Conservation (phyloP, 2,888 invertebrate species). For the Notodonta dromedarius region DNA sequence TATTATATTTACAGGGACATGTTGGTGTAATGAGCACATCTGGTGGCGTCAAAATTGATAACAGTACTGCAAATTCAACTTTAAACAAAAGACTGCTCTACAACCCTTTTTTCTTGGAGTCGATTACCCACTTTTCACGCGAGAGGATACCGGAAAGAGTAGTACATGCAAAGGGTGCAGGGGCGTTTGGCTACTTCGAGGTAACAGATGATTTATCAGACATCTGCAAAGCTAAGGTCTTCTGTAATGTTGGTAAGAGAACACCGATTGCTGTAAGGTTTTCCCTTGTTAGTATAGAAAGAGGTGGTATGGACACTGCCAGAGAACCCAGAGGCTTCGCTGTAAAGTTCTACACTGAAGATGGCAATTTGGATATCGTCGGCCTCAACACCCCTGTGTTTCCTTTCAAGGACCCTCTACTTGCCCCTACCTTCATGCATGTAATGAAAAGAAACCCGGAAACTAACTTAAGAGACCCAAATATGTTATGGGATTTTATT, state of each 20-base stretch:
- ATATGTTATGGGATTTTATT: conserved; percentile 97
- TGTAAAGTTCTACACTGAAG: conserved; percentile 95
- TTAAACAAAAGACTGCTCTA: conserved; percentile 91
- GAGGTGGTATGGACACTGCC: conserved; percentile 93
- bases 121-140: conserved; percentile 90
- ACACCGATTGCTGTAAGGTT: conserved; percentile 91
- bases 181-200: conserved; percentile 93
- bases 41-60: conserved; percentile 89
- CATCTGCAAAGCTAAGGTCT: conserved; percentile 90
- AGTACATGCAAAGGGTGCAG: conserved; percentile 96
- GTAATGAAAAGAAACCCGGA: conserved; percentile 96
- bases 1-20: conserved; percentile 72
- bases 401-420: conserved; percentile 92
- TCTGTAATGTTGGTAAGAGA: conserved; percentile 88
- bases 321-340: conserved; percentile 96
- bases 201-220: conserved; percentile 92
- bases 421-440: conserved; percentile 96
- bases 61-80: conserved; percentile 86
- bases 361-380: conserved; percentile 95
- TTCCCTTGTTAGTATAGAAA: conserved; percentile 92
- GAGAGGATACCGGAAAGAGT: conserved; percentile 96
- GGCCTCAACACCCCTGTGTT: conserved; percentile 95
- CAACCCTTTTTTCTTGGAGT: conserved; percentile 90
- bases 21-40: conserved; percentile 87
- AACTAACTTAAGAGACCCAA: conserved; percentile 92